phyloP scores from a whole-genome alignment of 30 jellyfish, hydroid and myxozoan genomes.

The Sanderia malayensis region DNA sequence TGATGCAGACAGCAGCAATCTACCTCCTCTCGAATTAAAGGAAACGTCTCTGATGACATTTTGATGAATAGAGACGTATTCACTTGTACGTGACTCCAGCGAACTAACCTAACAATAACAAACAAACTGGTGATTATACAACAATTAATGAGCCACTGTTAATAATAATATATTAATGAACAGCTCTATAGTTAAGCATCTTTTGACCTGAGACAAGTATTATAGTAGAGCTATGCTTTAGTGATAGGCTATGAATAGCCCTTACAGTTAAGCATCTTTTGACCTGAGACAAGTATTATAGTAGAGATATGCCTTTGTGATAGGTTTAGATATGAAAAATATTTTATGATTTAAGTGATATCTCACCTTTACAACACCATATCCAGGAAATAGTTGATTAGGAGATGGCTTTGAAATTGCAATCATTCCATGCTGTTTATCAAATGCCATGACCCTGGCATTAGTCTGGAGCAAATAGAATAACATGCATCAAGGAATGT shows the following conservation, averaged over 20 bases:
- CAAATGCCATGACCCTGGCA: slow-evolving; percentile 95
- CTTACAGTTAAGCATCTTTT: too few relatives aligned
- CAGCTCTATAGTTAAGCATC: too few relatives aligned
- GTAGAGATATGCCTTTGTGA: background rate
- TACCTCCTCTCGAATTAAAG: slow-evolving; percentile 80
- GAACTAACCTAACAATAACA: slow-evolving; percentile 85
- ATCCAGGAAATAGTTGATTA: slow-evolving; percentile 90
- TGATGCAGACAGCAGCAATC: slow-evolving; percentile 79
- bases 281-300: too few relatives aligned
- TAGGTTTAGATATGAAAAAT: too few relatives aligned
- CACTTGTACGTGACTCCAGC: slow-evolving; percentile 95
- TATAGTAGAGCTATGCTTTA: too few relatives aligned
- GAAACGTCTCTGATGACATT: slow-evolving; percentile 80
- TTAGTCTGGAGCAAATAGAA: slow-evolving; percentile 58
- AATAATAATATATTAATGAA: too few relatives aligned
- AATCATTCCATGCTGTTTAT: slow-evolving; percentile 64
- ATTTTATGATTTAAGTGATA: too few relatives aligned
- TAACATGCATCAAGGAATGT: too few relatives aligned
- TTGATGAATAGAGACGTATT: slow-evolving; percentile 81
- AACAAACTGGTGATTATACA: too few relatives aligned
- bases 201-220: too few relatives aligned
- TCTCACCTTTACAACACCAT: slow-evolving; percentile 88
- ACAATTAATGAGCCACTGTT: too few relatives aligned
- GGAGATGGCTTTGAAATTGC: slow-evolving; percentile 97
- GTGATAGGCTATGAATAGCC: too few relatives aligned